Evolutionary conservation across 2,113 vertebrate genomes (phyloP).

Genomic region (Elephantulus edwardii): DNA sequence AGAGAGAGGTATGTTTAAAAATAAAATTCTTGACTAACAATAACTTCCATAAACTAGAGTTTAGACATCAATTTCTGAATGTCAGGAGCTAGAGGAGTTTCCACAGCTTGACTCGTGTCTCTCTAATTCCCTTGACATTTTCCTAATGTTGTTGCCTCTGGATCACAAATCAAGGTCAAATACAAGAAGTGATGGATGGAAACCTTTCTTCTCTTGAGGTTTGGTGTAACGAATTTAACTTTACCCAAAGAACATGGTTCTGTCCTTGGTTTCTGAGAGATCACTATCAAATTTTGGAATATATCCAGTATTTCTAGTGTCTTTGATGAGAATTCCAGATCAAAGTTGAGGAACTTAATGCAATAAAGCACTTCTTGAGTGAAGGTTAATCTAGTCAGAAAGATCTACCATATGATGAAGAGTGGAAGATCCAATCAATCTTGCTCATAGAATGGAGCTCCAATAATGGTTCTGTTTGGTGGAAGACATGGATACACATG

Average conservation of each 20-base stretch:
- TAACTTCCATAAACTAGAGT: background rate
- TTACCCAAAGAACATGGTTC: background rate
- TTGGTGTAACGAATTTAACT: background rate
- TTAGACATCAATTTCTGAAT: background rate
- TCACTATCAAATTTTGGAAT: background rate
- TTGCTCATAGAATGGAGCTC: background rate
- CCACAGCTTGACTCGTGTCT: background rate
- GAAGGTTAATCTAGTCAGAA: background rate
- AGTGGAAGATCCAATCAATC: background rate
- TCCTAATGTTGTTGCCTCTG: background rate
- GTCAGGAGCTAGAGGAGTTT: background rate
- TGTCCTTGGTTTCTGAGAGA: background rate
- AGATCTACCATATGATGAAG: background rate
- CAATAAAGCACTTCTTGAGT: background rate
- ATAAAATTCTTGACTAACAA: no score
- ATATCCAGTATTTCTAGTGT: background rate
- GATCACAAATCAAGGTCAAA: background rate
- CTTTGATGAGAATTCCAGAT: background rate
- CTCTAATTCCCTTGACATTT: background rate
- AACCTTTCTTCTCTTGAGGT: background rate
- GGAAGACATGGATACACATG: background rate
- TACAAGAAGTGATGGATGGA: background rate
- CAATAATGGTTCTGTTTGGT: background rate
- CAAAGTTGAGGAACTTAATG: background rate
- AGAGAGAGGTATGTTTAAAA: no score